Base-by-base conservation (phyloP, 2,113 vertebrate species). In the Theristicus caerulescens region DNA sequence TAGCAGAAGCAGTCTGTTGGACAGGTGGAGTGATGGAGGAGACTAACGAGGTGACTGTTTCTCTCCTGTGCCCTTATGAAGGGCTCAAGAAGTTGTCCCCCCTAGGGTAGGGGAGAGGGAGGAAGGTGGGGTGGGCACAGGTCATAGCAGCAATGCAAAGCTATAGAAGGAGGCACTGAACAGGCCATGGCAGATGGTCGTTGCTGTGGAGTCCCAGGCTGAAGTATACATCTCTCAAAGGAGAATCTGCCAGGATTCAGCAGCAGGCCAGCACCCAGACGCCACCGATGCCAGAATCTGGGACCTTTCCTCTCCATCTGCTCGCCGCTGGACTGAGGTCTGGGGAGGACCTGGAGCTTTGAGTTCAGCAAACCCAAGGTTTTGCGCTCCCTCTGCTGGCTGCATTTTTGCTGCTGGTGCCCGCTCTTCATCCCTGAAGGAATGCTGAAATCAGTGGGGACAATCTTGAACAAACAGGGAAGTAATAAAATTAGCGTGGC, bases 351-450 rank as follows among this genome's bases (percentile, higher is more conserved):
- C 31, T 24, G 61, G 34, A 72, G 34, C 17, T 0, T 36, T 42
- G 17, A 58, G 40, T 21, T 78, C 8, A 78, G 52, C 67, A 62
- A 93, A 94, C 76, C 93, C 92, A 80, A 71, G 86, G 91, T 81
- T 95, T 83, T 88, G 91, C 40, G 0, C 96, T 97, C 94, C 97
- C 94, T 83, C 95, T 97, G 69, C 96, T 95, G 97, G 94, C 51
- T 9, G 49, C 74, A 21, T 25, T 66, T 92, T 57, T 64, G 38
- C 66, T 24, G 74, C 51, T 16, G 5, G 21, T 66, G 74, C 55
- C 47, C 2, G 12, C 66, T 92, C 22, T n/a, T 46, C 70, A 16
- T 73, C 65, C 79, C 80, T 47, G 76, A 22, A 86, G 69, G 82
- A 89, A 93, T 31, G 89, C 79, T 70, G 83, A 65, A 79, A 85